Conservation (phyloP, 2,888 invertebrate genomes). For the Lasioglossum villosulum region DNA sequence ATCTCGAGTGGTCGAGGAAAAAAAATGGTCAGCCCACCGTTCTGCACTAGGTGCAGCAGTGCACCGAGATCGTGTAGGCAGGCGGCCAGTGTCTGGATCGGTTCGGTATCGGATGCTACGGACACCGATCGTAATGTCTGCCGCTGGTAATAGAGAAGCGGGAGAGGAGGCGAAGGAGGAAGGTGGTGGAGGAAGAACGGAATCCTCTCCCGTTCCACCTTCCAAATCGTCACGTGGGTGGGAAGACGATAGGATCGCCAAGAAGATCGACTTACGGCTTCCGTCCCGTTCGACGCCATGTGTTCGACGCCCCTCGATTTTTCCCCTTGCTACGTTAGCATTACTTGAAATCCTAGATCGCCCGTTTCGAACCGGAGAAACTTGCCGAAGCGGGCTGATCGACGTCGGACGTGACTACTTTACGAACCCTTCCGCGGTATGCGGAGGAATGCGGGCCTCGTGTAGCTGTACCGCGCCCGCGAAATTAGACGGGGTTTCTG, state of each 20-base stretch:
- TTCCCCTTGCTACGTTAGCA: neutral
- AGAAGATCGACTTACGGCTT: slow-evolving; percentile 71
- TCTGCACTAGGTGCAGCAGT: slow-evolving; percentile 49
- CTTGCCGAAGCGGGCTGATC: slow-evolving; percentile 6
- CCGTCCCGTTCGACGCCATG: slow-evolving; percentile 58
- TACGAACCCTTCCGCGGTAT: slow-evolving; percentile 9
- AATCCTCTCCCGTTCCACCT: slow-evolving; percentile 55
- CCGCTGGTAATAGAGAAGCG: slow-evolving; percentile 58
- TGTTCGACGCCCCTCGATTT: slow-evolving; percentile 32
- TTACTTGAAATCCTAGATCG: slow-evolving; percentile 47
- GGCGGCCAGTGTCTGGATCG: slow-evolving; percentile 50
- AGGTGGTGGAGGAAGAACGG: slow-evolving; percentile 27
- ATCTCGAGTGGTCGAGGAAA: slow-evolving; percentile 64
- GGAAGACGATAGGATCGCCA: slow-evolving; percentile 67
- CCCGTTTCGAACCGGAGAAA: slow-evolving; percentile 1
- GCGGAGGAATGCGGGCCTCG: neutral
- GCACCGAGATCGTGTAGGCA: slow-evolving; percentile 62
- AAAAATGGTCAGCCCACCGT: slow-evolving; percentile 66
- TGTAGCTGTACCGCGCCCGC: neutral
- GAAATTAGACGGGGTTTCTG: neutral
- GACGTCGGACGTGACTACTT: slow-evolving; percentile 29
- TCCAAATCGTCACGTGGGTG: slow-evolving; percentile 64
- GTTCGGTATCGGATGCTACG: slow-evolving; percentile 66
- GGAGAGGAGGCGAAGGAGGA: slow-evolving; percentile 27
- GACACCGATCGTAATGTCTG: slow-evolving; percentile 69